Evolutionary conservation across 1,140 invertebrate species (phyloP).

Genomic region (Maconellicoccus hirsutus): DNA sequence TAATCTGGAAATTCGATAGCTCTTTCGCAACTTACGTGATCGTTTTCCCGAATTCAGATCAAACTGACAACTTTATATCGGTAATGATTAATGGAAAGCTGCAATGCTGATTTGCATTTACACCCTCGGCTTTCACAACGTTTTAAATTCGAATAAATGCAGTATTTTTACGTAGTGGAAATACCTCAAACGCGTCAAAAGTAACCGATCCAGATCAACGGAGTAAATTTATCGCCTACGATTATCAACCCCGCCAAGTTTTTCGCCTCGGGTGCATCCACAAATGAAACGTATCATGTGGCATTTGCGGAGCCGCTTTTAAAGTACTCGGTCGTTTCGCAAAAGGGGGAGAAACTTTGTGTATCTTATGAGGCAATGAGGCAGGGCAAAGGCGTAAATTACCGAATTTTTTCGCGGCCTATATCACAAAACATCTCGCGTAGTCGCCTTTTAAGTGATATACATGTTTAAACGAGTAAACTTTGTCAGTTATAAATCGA

Average conservation of each 20-base stretch:
- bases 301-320: neutral
- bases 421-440: neutral
- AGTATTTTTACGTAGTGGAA: no score
- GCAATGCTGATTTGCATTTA: neutral
- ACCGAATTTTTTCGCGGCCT: neutral
- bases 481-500: slow-evolving; percentile 19
- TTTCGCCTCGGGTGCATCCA: neutral
- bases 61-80: slow-evolving; percentile 4
- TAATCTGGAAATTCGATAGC: neutral
- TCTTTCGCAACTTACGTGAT: neutral
- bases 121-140: neutral
- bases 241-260: neutral
- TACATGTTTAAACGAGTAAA: neutral
- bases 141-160: neutral
- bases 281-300: neutral
- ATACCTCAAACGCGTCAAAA: neutral
- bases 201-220: neutral
- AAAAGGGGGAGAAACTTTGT: neutral
- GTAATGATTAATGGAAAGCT: neutral
- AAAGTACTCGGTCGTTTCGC: neutral
- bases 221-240: neutral
- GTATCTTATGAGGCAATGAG: neutral
- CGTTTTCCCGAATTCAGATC: neutral
- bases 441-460: neutral
- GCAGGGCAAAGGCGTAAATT: no score